Conservation (phyloP, 2,113 vertebrate genomes). For the Pterophyllum scalare region DNA sequence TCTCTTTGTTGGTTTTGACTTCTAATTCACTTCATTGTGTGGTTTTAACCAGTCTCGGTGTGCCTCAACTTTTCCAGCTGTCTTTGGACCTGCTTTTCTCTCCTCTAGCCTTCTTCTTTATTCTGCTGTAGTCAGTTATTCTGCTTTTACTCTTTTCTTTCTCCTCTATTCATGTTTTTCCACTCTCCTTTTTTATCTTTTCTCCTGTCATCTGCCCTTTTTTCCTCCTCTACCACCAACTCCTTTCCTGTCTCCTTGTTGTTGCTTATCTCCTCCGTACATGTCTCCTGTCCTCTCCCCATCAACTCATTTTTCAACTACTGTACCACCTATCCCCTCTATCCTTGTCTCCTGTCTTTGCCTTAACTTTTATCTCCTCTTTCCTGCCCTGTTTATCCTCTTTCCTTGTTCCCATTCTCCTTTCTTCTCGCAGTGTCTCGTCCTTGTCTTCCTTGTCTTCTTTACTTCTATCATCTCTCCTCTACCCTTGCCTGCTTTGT, state of each 20-base stretch:
- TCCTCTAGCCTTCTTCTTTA: background rate
- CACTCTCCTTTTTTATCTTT: background rate
- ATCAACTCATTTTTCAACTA: background rate
- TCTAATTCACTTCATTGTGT: slow-evolving; percentile 51
- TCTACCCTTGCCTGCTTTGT: background rate
- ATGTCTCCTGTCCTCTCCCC: background rate
- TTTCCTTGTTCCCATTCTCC: background rate
- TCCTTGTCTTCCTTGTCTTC: background rate
- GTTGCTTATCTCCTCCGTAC: background rate
- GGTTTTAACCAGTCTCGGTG: slow-evolving; percentile 35
- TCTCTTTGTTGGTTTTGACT: slow-evolving; percentile 51
- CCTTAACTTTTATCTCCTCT: background rate
- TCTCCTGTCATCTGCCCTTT: background rate
- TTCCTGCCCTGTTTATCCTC: background rate
- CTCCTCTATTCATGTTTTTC: background rate
- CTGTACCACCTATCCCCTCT: background rate
- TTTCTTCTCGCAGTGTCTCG: background rate
- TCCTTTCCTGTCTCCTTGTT: background rate
- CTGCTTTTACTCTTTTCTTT: background rate
- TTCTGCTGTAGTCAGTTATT: background rate
- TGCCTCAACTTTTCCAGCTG: slow-evolving; percentile 24
- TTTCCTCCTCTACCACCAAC: background rate
- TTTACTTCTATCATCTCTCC: background rate
- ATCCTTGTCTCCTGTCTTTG: background rate
- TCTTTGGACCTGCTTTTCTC: slow-evolving; percentile 4